Conservation (phyloP, 2,888 invertebrate genomes). For the Onchidella celtica region DNA sequence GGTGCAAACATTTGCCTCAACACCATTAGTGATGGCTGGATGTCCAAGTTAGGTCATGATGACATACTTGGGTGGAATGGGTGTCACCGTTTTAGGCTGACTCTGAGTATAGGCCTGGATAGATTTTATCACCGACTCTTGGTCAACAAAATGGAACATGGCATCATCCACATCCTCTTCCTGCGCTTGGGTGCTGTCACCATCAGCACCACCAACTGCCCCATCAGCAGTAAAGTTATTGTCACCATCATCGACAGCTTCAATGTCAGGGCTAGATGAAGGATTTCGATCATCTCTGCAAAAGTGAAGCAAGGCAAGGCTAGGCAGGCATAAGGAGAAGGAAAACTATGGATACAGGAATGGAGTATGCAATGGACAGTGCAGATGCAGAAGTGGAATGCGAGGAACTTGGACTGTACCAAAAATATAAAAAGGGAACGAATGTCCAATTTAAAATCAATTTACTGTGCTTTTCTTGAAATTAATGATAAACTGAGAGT, state of each 20-base stretch:
- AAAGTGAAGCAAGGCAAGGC: neutral
- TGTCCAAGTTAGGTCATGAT: too few relatives aligned
- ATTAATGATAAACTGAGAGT: too few relatives aligned
- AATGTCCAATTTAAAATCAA: too few relatives aligned
- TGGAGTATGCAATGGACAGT: too few relatives aligned
- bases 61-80: conserved; percentile 37
- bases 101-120: conserved; percentile 53
- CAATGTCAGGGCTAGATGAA: neutral
- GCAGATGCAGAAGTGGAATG: too few relatives aligned
- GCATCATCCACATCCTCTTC: conserved; percentile 57
- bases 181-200: neutral
- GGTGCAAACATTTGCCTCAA: too few relatives aligned
- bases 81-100: neutral
- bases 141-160: conserved; percentile 76
- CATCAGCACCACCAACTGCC: neutral
- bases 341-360: too few relatives aligned
- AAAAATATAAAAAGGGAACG: too few relatives aligned
- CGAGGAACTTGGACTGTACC: too few relatives aligned
- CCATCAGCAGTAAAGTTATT: conserved; percentile 36
- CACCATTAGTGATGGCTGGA: too few relatives aligned
- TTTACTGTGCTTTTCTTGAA: too few relatives aligned
- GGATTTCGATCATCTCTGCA: neutral
- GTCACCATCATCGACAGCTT: neutral
- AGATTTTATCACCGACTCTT: conserved; percentile 77
- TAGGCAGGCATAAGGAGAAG: neutral